Evolutionary conservation across 2,113 vertebrate species (phyloP).

Genomic region (Hystrix cristata): DNA sequence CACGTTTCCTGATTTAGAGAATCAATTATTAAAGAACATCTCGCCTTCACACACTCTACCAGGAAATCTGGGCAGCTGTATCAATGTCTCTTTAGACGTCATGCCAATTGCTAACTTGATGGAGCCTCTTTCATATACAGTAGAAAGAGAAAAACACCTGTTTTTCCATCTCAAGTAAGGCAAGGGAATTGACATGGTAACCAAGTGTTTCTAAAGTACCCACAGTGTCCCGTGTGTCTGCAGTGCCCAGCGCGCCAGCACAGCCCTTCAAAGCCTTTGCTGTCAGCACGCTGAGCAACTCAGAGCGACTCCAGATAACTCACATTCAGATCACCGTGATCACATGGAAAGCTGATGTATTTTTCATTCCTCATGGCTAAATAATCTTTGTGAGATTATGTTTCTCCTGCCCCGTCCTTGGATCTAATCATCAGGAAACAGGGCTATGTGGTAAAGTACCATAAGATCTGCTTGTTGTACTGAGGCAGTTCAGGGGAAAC

Average conservation of each 20-base stretch:
- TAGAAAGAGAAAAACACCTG: neutral
- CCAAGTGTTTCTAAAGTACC: neutral
- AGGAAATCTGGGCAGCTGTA: neutral
- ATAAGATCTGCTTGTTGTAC: too few relatives aligned
- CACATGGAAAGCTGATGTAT: neutral
- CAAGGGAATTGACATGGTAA: neutral
- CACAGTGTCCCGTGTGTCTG: accelerated
- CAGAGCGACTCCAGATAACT: neutral
- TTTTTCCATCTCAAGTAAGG: neutral
- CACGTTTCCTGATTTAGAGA: neutral
- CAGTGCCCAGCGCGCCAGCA: too few relatives aligned
- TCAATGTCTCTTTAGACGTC: neutral
- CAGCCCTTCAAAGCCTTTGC: neutral
- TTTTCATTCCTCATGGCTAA: neutral
- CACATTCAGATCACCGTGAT: neutral
- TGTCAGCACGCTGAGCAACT: neutral
- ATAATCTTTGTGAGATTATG: neutral
- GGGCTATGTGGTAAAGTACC: neutral
- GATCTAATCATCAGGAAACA: neutral
- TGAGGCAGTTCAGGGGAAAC: neutral
- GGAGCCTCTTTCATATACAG: too few relatives aligned
- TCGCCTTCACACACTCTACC: neutral
- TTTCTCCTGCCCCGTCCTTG: neutral
- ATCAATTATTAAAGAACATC: neutral
- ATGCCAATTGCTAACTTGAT: neutral